phyloP scores from a whole-genome alignment of 2,797 vertebrate species.

The Xenopus petersii region DNA sequence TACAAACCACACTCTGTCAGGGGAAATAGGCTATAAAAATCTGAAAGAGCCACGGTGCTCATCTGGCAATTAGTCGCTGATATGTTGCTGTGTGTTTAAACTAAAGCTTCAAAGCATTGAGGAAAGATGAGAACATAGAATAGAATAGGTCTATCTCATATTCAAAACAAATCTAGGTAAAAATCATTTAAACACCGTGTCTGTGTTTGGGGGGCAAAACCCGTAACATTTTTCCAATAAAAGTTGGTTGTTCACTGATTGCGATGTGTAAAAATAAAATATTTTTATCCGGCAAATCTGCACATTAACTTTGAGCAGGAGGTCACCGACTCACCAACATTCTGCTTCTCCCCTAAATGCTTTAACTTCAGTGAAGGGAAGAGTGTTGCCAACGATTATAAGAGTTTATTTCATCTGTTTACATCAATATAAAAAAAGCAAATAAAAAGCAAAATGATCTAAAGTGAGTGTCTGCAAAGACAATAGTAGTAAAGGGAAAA shows the following conservation, averaged over 20 bases:
- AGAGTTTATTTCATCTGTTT: no score
- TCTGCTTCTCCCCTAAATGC: constrained; percentile 30
- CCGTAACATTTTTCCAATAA: constrained; percentile 66
- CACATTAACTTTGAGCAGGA: neutral
- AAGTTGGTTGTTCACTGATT: constrained; percentile 69
- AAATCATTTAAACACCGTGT: constrained; percentile 62
- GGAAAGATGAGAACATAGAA: constrained; percentile 53
- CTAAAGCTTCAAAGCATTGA: constrained; percentile 62
- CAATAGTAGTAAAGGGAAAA: no score
- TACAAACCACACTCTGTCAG: constrained; percentile 53
- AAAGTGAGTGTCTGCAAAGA: no score
- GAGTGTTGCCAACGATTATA: no score
- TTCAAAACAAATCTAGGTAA: constrained; percentile 66
- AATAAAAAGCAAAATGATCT: no score
- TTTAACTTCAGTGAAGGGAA: neutral
- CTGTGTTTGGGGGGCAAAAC: constrained; percentile 52
- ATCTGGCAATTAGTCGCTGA: constrained; percentile 64
- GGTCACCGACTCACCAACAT: neutral
- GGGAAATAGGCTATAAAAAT: constrained; percentile 61
- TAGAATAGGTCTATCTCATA: constrained; percentile 60
- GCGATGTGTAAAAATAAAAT: constrained; percentile 70
- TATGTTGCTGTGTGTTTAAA: constrained; percentile 59
- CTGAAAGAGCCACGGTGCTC: constrained; percentile 60
- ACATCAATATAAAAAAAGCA: no score
- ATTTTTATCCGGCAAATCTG: constrained; percentile 64